Evolutionary conservation across 2,888 invertebrate genomes (phyloP).

Genomic region (Phrixothrix hirtus): DNA sequence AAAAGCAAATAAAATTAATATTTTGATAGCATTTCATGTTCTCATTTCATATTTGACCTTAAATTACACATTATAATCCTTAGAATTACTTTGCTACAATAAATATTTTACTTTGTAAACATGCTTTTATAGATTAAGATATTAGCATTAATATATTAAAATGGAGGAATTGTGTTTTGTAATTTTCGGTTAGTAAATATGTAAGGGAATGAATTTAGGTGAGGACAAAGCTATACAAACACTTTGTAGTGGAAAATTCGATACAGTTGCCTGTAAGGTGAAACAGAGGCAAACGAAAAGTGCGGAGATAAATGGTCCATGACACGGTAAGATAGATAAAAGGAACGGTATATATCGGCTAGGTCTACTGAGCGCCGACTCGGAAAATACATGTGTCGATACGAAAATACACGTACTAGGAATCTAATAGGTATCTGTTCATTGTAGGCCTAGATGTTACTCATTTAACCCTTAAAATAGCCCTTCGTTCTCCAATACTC

Average conservation of each 20-base stretch:
- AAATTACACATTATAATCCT: too few species aligned
- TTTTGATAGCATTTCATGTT: too few species aligned
- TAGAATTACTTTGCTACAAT: too few species aligned
- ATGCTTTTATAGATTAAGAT: too few species aligned
- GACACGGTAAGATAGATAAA: slow-evolving; percentile 56
- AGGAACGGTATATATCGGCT: slow-evolving; percentile 34
- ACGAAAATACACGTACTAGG: slow-evolving; percentile 48
- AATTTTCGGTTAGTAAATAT: neutral
- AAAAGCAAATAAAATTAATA: too few species aligned
- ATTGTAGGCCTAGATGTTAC: slow-evolving; percentile 42
- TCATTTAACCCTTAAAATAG: slow-evolving; percentile 30
- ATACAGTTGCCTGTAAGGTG: slow-evolving; percentile 42
- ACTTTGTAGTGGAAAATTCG: neutral
- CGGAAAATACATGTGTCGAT: slow-evolving; percentile 52
- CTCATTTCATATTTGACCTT: too few species aligned
- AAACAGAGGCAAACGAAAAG: slow-evolving; percentile 51
- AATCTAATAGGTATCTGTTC: slow-evolving; percentile 47
- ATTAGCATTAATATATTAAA: too few species aligned
- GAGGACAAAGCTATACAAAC: neutral
- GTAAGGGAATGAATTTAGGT: neutral
- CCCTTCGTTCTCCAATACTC: slow-evolving; percentile 27
- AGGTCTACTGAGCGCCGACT: slow-evolving; percentile 42
- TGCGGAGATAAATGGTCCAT: slow-evolving; percentile 56
- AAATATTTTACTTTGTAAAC: too few species aligned
- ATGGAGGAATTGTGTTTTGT: too few species aligned